Evolutionary conservation across 2,113 vertebrate species (phyloP).

Genomic region (Pyrgilauda ruficollis): DNA sequence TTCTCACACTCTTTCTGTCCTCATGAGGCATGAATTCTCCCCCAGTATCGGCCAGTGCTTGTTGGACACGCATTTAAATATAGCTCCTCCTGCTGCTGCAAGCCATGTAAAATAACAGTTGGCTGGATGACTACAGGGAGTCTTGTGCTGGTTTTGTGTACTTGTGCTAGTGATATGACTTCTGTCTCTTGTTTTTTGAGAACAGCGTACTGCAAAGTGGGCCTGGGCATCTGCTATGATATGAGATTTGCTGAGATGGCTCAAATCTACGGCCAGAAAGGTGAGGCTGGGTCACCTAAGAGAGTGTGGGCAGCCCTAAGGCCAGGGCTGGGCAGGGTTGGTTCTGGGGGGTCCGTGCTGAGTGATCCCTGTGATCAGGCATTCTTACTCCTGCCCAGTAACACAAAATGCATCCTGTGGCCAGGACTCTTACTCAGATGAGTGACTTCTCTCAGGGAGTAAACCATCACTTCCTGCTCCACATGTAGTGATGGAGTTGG

Average conservation of each 20-base stretch:
- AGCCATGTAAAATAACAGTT: background rate
- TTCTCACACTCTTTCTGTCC: background rate
- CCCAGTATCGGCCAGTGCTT: background rate
- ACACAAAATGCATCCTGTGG: background rate
- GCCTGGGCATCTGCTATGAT: conserved; percentile 97
- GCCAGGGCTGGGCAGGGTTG: background rate
- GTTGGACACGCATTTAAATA: background rate
- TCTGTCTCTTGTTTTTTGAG: conserved; percentile 59
- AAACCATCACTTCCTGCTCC: background rate
- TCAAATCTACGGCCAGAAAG: conserved; percentile 89
- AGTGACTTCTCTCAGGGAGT: background rate
- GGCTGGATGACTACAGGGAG: background rate
- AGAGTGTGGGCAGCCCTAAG: background rate
- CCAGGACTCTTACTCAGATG: background rate
- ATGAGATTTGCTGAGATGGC: conserved; percentile 95
- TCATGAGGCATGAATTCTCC: background rate
- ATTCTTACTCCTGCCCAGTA: accelerated
- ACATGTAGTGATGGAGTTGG: background rate
- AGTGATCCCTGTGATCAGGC: background rate
- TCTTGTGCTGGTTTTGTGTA: background rate
- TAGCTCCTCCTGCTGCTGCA: background rate
- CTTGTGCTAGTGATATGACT: background rate
- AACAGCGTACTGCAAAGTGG: conserved; percentile 93
- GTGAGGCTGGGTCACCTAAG: conserved; percentile 64
- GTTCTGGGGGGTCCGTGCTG: accelerated